Conservation (phyloP, 2,113 vertebrate species). For the Buteo buteo region DNA sequence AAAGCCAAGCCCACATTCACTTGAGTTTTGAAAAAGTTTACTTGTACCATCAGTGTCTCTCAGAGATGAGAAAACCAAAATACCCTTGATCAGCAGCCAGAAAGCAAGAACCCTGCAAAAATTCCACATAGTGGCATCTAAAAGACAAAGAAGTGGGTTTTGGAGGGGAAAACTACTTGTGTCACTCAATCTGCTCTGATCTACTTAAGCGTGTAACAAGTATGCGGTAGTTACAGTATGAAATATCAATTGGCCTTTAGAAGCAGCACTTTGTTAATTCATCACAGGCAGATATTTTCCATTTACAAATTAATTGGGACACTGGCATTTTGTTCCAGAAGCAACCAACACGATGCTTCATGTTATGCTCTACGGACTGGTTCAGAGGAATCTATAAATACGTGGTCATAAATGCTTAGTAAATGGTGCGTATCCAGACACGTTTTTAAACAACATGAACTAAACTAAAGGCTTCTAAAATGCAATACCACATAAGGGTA, state of each 20-base stretch:
- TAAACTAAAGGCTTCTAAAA: not conserved
- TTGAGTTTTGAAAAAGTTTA: constrained; percentile 15
- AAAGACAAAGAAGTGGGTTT: not conserved
- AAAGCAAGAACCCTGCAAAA: not conserved
- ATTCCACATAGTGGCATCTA: not conserved
- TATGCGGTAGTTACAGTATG: not conserved
- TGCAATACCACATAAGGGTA: not conserved
- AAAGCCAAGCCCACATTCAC: constrained; percentile 48
- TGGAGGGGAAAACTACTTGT: not conserved
- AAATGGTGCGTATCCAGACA: not conserved
- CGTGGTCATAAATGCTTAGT: not conserved
- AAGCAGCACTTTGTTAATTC: not conserved
- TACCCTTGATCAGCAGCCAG: not conserved
- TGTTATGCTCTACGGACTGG: not conserved
- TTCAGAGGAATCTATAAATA: not conserved
- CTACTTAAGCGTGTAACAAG: not conserved
- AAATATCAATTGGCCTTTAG: not conserved
- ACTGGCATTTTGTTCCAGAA: constrained; percentile 23
- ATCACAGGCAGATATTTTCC: constrained; percentile 7
- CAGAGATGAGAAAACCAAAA: not conserved
- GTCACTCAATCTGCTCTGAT: not conserved
- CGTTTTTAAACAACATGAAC: not conserved
- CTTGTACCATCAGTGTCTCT: not conserved
- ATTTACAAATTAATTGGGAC: constrained; percentile 24
- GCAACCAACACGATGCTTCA: not conserved